These are phyloP conservation scores for Dipodomys stephensi DNA, from an alignment of 2,113 vertebrate species.

Conservation along the genomic window DNA sequence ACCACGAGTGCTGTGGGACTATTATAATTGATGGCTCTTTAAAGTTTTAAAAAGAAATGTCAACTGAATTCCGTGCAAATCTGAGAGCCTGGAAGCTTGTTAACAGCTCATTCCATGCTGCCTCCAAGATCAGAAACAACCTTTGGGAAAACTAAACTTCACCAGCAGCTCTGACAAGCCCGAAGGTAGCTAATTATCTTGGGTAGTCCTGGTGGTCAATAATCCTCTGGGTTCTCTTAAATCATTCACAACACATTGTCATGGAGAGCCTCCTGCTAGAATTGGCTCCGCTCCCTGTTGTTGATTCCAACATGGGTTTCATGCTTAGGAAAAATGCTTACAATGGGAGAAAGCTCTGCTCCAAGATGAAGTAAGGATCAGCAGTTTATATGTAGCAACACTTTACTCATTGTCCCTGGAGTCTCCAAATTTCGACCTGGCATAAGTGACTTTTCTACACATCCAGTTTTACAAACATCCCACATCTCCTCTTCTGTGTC, in stretches of 20 bases:
- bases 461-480: background rate
- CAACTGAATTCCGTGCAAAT: slow-evolving; percentile 32
- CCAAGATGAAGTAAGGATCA: background rate
- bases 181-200: slow-evolving; percentile 25
- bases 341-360: background rate
- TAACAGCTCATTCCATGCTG: background rate
- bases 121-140: slow-evolving; percentile 46
- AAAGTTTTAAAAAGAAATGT: slow-evolving; percentile 57
- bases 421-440: background rate
- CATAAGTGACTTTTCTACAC: background rate
- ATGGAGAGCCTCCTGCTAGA: background rate
- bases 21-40: slow-evolving; percentile 29
- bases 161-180: background rate
- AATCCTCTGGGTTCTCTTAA: slow-evolving; percentile 37
- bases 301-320: background rate
- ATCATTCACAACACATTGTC: slow-evolving; percentile 4
- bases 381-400: too few species aligned
- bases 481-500: background rate
- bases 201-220: background rate
- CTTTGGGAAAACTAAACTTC: slow-evolving; percentile 22
- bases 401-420: background rate
- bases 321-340: background rate
- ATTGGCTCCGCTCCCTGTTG: background rate
- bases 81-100: background rate
- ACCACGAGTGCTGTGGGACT: background rate